Evolutionary conservation across 2,888 invertebrate species (phyloP).

Genomic region (Cantharis rustica): DNA sequence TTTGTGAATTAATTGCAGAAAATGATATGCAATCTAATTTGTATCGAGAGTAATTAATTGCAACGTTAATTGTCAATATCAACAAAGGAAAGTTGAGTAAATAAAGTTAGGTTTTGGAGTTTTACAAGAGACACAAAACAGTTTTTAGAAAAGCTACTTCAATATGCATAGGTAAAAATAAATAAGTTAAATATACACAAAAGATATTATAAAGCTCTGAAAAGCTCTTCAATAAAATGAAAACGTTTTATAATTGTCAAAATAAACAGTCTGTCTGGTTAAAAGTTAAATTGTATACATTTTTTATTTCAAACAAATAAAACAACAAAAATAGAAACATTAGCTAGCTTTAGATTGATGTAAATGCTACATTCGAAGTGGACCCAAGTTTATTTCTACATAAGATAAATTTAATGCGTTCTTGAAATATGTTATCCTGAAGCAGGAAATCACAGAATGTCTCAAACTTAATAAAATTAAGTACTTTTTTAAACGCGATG

Average conservation of each 20-base stretch:
- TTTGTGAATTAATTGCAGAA: too few relatives aligned
- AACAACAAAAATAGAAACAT: constrained; percentile 9
- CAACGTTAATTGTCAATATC: too few relatives aligned
- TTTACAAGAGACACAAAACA: too few relatives aligned
- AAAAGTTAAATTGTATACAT: not conserved
- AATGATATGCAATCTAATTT: too few relatives aligned
- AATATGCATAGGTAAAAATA: not conserved
- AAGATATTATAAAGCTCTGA: not conserved
- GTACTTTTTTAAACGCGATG: too few relatives aligned
- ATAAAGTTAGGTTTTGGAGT: too few relatives aligned
- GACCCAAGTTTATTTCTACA: constrained; percentile 19
- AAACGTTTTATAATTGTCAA: not conserved
- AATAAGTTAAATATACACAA: not conserved
- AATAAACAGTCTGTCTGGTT: not conserved
- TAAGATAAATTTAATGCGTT: constrained; percentile 13
- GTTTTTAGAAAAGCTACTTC: too few relatives aligned
- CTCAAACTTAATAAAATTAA: not conserved
- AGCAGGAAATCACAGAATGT: not conserved
- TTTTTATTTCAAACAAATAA: not conserved
- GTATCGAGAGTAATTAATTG: too few relatives aligned
- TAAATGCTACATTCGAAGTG: constrained; percentile 21
- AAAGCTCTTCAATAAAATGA: not conserved
- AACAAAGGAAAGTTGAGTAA: too few relatives aligned
- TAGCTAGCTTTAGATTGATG: constrained; percentile 23
- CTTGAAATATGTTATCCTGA: constrained; percentile 15